Evolutionary conservation across 2,888 invertebrate species (phyloP).

Genomic region (Apamea monoglypha): DNA sequence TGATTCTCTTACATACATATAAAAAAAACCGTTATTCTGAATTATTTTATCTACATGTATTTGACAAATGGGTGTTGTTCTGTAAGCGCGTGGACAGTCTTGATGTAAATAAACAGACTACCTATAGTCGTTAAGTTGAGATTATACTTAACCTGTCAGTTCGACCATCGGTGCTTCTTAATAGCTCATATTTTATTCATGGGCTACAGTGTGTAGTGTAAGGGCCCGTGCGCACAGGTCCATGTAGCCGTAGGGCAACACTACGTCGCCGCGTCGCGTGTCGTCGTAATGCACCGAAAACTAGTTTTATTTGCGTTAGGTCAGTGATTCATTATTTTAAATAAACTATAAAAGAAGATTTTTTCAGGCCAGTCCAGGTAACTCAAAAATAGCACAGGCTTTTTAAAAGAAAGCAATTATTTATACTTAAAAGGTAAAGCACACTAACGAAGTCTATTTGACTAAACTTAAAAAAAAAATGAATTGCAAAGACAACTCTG

Average conservation of each 20-base stretch:
- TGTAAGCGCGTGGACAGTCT: slow-evolving; percentile 14
- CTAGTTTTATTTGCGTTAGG: not conserved
- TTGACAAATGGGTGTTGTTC: slow-evolving; percentile 26
- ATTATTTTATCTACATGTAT: slow-evolving; percentile 5
- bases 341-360: not conserved
- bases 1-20: not conserved
- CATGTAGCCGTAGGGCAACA: not conserved
- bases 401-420: not conserved
- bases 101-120: slow-evolving; percentile 47
- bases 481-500: not conserved
- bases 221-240: slow-evolving; percentile 15
- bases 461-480: not conserved
- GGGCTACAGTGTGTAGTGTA: not conserved
- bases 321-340: not conserved
- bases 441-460: not conserved
- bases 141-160: slow-evolving; percentile 54
- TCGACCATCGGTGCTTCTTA: slow-evolving; percentile 29
- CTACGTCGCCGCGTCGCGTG: too few species aligned
- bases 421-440: not conserved
- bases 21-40: slow-evolving; percentile 20
- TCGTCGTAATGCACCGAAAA: not conserved
- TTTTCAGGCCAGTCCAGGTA: not conserved
- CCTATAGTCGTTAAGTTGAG: slow-evolving; percentile 31
- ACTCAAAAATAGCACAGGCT: not conserved
- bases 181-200: slow-evolving; percentile 58